Evolutionary conservation across 2,113 vertebrate species (phyloP), one percentile per base, ranked within the genome.

Genomic region (Anoplopoma fimbria): DNA sequence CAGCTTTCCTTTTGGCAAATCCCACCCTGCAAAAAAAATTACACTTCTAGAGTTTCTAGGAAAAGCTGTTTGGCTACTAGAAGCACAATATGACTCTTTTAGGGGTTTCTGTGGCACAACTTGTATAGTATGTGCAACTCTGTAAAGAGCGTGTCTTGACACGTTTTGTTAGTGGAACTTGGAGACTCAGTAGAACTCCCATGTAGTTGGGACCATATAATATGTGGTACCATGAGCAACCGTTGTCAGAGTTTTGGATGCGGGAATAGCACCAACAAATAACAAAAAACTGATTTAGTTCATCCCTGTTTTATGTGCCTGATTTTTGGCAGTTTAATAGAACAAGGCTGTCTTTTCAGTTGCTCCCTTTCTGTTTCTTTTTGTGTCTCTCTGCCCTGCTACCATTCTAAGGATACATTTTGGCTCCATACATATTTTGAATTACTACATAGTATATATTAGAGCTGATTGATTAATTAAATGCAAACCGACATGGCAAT

Each of bases 1-100:
- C 36, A 55, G 74, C 47, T 71, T 79, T 57, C 58, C 65, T 71
- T 75, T 68, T 47, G 13, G 40, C 57, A 76, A 29, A 61, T 69
- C 25, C 2, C 34, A 10, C 29, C 19, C 68, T 0, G 1, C 25
- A 64, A 65, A 45, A 69, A 45, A 69, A 33, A 3, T 36, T 60
- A 12, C 25, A 55, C 34, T 61, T 75, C 79, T 47, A 13, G 75
- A 67, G 60, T 71, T 84, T 33, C 31, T 17, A 5, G 33, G 67
- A 6, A 85, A 81, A 67, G 19, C 45, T 25, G 33, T 60, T 49
- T 51, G 23, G 60, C 15, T 57, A 40, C 45, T 38, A n/a, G 13
- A 64, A 61, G 25, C 65, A 45, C 6, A 75, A 36, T 14, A 29
- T 36, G 23, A 33, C 49, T 83, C 17, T 33, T 33, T 60, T 71